Conservation (phyloP, 2,113 vertebrate genomes). For the Electrona antarctica region DNA sequence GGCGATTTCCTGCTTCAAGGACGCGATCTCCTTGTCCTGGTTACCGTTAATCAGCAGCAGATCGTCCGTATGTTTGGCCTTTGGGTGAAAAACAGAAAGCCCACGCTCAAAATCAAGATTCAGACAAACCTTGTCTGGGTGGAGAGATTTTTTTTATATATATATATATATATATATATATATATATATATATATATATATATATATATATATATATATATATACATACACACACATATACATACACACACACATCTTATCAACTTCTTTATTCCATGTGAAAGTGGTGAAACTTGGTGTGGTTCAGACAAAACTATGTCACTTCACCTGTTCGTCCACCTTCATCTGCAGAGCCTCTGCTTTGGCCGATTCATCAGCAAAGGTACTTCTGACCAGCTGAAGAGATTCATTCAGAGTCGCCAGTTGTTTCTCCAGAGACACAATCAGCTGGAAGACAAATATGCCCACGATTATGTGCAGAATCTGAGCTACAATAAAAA, state of each 20-base stretch:
- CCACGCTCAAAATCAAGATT: no score
- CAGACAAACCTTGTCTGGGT: no score
- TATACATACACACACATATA: no score
- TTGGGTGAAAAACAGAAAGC: background rate
- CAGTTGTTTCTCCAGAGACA: slow-evolving; percentile 81
- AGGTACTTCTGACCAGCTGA: slow-evolving; percentile 73
- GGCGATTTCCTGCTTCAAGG: slow-evolving; percentile 72
- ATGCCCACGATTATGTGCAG: background rate
- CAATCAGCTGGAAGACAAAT: slow-evolving; percentile 75
- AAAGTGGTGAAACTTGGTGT: no score
- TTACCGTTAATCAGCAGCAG: slow-evolving; percentile 64
- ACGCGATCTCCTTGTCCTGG: slow-evolving; percentile 75
- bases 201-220: no score
- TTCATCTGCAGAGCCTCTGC: slow-evolving; percentile 64
- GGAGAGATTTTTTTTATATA: no score
- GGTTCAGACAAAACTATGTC: background rate
- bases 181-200: no score
- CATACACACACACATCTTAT: no score
- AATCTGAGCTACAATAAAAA: no score
- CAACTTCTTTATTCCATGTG: no score
- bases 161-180: no score
- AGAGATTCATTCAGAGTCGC: slow-evolving; percentile 76
- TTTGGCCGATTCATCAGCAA: slow-evolving; percentile 66
- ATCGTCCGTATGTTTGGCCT: slow-evolving; percentile 62
- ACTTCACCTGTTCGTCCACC: slow-evolving; percentile 60